phyloP scores from a whole-genome alignment of 2,113 vertebrate species.

The Alces alces region DNA sequence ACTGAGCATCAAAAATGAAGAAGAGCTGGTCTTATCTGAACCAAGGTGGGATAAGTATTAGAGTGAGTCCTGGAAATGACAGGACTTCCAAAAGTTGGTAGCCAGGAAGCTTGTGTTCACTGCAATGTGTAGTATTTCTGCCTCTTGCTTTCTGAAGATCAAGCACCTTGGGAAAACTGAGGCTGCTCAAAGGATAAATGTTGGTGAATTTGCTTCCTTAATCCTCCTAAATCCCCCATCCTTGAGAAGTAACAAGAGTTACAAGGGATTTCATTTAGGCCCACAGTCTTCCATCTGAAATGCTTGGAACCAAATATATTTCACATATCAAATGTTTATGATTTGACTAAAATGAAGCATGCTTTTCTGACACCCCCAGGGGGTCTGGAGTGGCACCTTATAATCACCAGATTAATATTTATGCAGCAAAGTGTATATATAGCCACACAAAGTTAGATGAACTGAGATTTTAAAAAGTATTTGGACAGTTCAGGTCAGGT shows the following conservation, averaged over 20 bases:
- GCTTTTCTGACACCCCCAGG: not conserved
- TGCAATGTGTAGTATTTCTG: not conserved
- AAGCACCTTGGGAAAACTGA: not conserved
- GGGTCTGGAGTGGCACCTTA: not conserved
- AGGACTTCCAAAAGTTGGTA: not conserved
- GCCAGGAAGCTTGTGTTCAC: not conserved
- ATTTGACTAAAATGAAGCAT: not conserved
- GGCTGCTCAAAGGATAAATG: not conserved
- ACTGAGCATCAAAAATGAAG: not conserved
- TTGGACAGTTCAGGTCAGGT: not conserved
- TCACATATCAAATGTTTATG: not conserved
- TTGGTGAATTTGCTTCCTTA: not conserved
- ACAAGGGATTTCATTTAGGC: not conserved
- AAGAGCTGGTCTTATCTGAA: not conserved
- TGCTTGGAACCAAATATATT: not conserved
- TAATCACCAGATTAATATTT: not conserved
- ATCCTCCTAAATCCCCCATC: not conserved
- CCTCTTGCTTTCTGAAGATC: conserved; percentile 11
- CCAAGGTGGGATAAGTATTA: not conserved
- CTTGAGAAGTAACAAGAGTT: not conserved
- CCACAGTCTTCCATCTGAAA: not conserved
- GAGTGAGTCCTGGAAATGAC: not conserved
- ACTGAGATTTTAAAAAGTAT: conserved; percentile 5
- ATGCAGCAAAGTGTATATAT: not conserved
- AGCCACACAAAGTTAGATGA: not conserved